Evolutionary conservation across 2,113 vertebrate genomes (phyloP).

Genomic region (Arothron firmamentum): DNA sequence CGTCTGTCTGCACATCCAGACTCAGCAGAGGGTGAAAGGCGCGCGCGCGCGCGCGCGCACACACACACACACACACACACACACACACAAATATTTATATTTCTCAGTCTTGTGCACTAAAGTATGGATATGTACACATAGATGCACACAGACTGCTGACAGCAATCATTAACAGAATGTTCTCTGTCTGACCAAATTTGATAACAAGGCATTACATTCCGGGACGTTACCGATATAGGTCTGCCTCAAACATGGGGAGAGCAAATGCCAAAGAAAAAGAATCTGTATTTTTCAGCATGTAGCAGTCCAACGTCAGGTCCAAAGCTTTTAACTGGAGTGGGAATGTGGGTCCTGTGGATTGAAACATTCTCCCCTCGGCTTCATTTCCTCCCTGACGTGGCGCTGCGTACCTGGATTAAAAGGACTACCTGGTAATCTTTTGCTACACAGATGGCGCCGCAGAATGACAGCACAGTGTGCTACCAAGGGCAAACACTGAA

Average conservation of each 20-base stretch:
- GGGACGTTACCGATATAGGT: slow-evolving; percentile 8
- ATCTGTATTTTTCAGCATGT: too few relatives aligned
- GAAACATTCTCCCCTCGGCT: slow-evolving; percentile 57
- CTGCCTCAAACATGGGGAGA: slow-evolving; percentile 24
- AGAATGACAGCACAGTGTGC: slow-evolving; percentile 42
- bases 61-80: not conserved
- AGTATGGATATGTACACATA: slow-evolving; percentile 14
- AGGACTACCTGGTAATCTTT: slow-evolving; percentile 62
- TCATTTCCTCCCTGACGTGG: slow-evolving; percentile 45
- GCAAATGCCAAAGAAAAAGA: not conserved
- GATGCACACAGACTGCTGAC: slow-evolving; percentile 29
- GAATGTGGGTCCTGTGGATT: slow-evolving; percentile 53
- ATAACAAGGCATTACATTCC: slow-evolving; percentile 44
- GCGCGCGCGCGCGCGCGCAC: slow-evolving; percentile 9
- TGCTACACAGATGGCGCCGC: slow-evolving; percentile 57
- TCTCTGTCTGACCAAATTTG: slow-evolving; percentile 57
- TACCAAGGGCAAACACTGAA: slow-evolving; percentile 4
- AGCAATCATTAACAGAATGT: slow-evolving; percentile 64
- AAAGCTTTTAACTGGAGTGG: slow-evolving; percentile 30
- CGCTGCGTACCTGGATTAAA: slow-evolving; percentile 61
- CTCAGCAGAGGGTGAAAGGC: slow-evolving; percentile 36
- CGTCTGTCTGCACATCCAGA: slow-evolving; percentile 29
- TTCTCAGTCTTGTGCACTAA: slow-evolving; percentile 8
- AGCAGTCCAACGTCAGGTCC: slow-evolving; percentile 42
- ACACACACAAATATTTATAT: slow-evolving; percentile 38